Evolutionary conservation across 2,888 invertebrate species (phyloP).

Genomic region (Andrena bicolor): DNA sequence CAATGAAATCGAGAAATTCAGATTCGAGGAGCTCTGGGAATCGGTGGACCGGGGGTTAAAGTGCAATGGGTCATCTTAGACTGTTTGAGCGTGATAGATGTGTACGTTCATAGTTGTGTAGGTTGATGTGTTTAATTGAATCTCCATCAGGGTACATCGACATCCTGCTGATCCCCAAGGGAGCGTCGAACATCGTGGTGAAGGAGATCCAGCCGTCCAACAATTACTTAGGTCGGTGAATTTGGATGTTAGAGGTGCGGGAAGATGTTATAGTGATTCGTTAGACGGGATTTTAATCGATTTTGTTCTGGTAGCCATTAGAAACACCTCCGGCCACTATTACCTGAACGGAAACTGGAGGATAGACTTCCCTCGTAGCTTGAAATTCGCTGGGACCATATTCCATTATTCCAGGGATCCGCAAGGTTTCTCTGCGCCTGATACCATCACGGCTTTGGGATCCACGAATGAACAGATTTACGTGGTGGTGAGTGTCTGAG

Average conservation of each 20-base stretch:
- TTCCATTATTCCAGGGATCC: slow-evolving; percentile 96
- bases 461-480: slow-evolving; percentile 96
- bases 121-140: not conserved
- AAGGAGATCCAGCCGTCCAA: slow-evolving; percentile 92
- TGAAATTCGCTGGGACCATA: slow-evolving; percentile 92
- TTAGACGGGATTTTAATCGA: slow-evolving; percentile 14
- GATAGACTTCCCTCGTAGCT: slow-evolving; percentile 94
- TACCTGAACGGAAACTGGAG: slow-evolving; percentile 98
- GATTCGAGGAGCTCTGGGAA: not conserved
- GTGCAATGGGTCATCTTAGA: not conserved
- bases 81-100: too few species aligned
- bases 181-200: slow-evolving; percentile 95
- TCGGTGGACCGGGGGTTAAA: not conserved
- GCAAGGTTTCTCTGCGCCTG: slow-evolving; percentile 93
- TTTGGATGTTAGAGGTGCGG: not conserved
- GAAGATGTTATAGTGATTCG: not conserved
- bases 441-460: slow-evolving; percentile 93
- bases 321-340: slow-evolving; percentile 93
- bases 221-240: slow-evolving; percentile 93
- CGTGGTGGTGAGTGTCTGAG: slow-evolving; percentile 89
- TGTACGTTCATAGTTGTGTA: too few species aligned
- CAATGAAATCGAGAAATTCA: not conserved
- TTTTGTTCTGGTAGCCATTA: slow-evolving; percentile 88
- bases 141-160: slow-evolving; percentile 93
- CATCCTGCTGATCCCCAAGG: slow-evolving; percentile 94